Evolutionary conservation across 2,888 invertebrate genomes (phyloP).

Genomic region (Cyaniris semiargus): DNA sequence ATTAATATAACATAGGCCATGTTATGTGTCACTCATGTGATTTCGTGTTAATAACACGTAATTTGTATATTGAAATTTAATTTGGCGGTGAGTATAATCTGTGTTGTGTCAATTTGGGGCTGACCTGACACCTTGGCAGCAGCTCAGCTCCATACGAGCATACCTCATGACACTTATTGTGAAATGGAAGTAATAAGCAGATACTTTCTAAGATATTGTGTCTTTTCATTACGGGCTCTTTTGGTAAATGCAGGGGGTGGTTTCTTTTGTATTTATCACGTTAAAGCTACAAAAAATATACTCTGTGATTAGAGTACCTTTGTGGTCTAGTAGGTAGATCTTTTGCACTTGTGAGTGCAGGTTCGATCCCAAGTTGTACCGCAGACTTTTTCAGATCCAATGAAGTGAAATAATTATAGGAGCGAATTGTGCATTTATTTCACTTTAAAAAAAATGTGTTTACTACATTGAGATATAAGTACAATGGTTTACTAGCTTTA

Average conservation of each 20-base stretch:
- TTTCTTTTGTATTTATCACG: too few relatives aligned
- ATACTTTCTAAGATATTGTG: not conserved
- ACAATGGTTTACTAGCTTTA: too few relatives aligned
- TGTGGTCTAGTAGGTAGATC: too few relatives aligned
- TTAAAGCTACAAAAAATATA: too few relatives aligned
- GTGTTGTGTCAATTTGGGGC: not conserved
- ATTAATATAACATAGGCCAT: not conserved
- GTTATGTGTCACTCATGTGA: not conserved
- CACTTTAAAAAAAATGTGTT: too few relatives aligned
- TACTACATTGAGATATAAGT: too few relatives aligned
- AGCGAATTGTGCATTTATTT: too few relatives aligned
- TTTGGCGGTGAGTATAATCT: conserved; percentile 8
- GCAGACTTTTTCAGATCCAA: too few relatives aligned
- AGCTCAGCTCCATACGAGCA: not conserved
- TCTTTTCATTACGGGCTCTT: not conserved
- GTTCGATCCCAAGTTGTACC: too few relatives aligned
- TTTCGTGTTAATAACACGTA: not conserved
- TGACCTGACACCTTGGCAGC: conserved; percentile 16
- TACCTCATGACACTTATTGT: not conserved
- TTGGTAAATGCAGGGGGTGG: not conserved
- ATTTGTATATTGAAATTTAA: not conserved
- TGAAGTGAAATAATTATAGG: too few relatives aligned
- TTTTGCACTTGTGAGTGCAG: too few relatives aligned
- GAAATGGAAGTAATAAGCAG: not conserved
- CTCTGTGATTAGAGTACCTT: too few relatives aligned